phyloP scores from a whole-genome alignment of 1,140 invertebrate genomes.

The Drosophila rhopaloa region DNA sequence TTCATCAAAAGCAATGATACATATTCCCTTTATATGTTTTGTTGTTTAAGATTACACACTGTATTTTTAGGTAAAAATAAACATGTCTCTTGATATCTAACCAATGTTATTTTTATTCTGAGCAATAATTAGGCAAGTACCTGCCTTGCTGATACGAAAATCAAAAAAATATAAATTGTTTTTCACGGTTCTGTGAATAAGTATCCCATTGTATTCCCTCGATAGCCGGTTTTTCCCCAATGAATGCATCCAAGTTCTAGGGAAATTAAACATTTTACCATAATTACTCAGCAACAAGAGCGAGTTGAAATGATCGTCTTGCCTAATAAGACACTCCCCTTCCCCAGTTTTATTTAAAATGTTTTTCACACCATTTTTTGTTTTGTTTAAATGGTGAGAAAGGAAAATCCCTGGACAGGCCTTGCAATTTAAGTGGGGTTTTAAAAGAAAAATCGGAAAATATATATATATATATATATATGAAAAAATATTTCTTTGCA shows the following conservation, averaged over 20 bases:
- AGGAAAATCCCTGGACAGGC: constrained; percentile 4
- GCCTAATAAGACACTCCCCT: background rate
- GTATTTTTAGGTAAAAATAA: constrained; percentile 1
- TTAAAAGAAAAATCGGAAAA: constrained; percentile 23
- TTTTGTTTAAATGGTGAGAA: constrained; percentile 31
- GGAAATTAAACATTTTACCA: constrained; percentile 36
- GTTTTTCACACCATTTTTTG: constrained; percentile 35
- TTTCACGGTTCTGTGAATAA: background rate
- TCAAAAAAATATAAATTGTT: constrained; percentile 1
- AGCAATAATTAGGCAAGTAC: background rate
- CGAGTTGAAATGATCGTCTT: constrained; percentile 15
- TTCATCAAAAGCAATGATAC: constrained; percentile 5
- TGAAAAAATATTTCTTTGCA: constrained; percentile 62
- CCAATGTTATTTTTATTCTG: background rate
- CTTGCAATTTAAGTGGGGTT: background rate
- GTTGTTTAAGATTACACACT: too few relatives aligned
- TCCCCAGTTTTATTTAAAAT: constrained; percentile 9
- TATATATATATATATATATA: constrained; percentile 27
- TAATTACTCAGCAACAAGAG: constrained; percentile 55
- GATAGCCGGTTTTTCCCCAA: background rate
- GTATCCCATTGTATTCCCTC: constrained; percentile 7
- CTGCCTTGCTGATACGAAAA: background rate
- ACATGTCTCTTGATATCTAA: background rate
- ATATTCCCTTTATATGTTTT: background rate
- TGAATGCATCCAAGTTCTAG: constrained; percentile 8